These are phyloP conservation scores for Schrankia costaestrigalis DNA, from an alignment of 2,888 invertebrate genomes.

Conservation along the genomic window DNA sequence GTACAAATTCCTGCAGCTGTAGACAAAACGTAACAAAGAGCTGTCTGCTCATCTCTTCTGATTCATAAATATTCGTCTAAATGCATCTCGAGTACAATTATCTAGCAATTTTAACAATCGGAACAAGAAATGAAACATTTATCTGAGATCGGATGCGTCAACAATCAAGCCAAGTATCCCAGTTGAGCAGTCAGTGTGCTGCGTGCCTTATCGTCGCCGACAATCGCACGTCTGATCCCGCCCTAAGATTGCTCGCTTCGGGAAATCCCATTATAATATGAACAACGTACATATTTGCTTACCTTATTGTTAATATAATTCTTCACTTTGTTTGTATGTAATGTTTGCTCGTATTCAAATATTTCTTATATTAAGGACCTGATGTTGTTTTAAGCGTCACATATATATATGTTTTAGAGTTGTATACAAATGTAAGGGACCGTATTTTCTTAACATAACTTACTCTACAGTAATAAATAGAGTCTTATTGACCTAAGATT, in stretches of 20 bases:
- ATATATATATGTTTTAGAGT: too few relatives aligned
- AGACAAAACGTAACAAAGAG: constrained; percentile 14
- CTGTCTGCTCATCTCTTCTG: constrained; percentile 14
- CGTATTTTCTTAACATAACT: too few relatives aligned
- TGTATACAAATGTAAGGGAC: too few relatives aligned
- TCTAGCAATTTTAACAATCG: constrained; percentile 26
- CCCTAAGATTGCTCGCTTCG: constrained; percentile 30
- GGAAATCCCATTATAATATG: constrained; percentile 26
- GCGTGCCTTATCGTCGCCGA: constrained; percentile 40
- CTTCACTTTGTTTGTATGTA: constrained; percentile 4
- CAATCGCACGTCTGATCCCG: constrained; percentile 33
- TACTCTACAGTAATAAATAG: too few relatives aligned
- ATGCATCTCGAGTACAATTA: constrained; percentile 18
- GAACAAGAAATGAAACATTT: constrained; percentile 20
- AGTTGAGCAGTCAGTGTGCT: constrained; percentile 9
- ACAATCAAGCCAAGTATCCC: constrained; percentile 3
- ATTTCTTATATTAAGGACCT: too few relatives aligned
- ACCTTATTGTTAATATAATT: constrained; percentile 21
- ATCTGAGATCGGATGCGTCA: constrained; percentile 27
- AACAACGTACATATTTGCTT: constrained; percentile 29
- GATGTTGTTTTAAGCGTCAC: too few relatives aligned
- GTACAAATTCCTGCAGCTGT: constrained; percentile 9
- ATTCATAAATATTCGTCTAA: constrained; percentile 20
- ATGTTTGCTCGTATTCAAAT: neutral
- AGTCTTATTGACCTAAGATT: too few relatives aligned